These are phyloP conservation scores for Aleiodes leptofemur DNA, from an alignment of 2,888 invertebrate species.

Conservation along the genomic window DNA sequence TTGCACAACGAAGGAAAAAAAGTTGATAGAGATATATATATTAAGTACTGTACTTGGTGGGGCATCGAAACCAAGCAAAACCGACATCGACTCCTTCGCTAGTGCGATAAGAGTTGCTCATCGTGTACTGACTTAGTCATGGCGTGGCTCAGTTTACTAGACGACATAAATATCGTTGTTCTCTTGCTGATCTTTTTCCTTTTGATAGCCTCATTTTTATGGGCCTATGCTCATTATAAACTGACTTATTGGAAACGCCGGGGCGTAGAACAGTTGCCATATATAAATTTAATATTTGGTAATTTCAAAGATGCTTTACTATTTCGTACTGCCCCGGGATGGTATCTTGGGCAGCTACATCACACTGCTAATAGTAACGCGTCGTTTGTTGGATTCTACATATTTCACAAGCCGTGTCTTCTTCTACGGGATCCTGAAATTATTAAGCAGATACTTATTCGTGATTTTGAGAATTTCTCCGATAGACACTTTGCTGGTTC, in stretches of 20 bases:
- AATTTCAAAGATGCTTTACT: constrained; percentile 67
- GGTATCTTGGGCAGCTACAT: constrained; percentile 64
- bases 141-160: too few relatives aligned
- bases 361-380: constrained; percentile 56
- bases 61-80: too few relatives aligned
- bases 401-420: constrained; percentile 76
- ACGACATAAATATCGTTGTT: not conserved
- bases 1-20: too few relatives aligned
- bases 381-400: constrained; percentile 76
- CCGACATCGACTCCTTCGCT: too few relatives aligned
- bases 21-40: too few relatives aligned
- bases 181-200: not conserved
- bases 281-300: constrained; percentile 63
- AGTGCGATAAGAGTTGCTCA: too few relatives aligned
- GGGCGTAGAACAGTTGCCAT: constrained; percentile 63
- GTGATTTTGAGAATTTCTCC: constrained; percentile 76
- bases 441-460: constrained; percentile 75
- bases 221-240: constrained; percentile 60
- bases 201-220: not conserved
- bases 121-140: too few relatives aligned
- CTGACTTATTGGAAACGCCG: constrained; percentile 67
- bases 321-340: constrained; percentile 66
- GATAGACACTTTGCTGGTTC: constrained; percentile 75
- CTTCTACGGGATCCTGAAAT: constrained; percentile 75
- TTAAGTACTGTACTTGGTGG: too few relatives aligned